A percentile compares a stretch with the other conserved stretches of the same genome.
phyloP scores from a whole-genome alignment of 2,797 vertebrate genomes.

The Tokudaia muenninki region DNA sequence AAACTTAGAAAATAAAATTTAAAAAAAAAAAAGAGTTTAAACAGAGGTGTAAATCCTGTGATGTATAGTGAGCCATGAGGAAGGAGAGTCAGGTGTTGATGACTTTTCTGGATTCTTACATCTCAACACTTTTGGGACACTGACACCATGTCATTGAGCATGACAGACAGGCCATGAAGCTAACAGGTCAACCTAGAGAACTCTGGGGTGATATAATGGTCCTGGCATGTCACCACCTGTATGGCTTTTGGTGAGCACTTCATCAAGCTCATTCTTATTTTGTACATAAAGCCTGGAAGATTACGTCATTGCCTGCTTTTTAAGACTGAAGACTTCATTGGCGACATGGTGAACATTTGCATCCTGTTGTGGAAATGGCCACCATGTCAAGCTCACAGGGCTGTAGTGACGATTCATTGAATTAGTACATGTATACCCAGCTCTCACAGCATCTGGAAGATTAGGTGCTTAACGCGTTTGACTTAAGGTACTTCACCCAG shows the following conservation, averaged over 20 bases:
- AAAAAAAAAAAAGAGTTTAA: not conserved
- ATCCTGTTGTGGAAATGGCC: not conserved
- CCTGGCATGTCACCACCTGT: not conserved
- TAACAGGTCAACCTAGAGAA: not conserved
- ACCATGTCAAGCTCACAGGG: not conserved
- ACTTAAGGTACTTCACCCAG: not conserved
- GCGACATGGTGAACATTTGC: not conserved
- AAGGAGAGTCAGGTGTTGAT: fast-evolving
- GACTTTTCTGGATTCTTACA: fast-evolving
- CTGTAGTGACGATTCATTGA: not conserved
- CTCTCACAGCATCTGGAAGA: not conserved
- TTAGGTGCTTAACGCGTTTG: not conserved
- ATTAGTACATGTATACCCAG: not conserved
- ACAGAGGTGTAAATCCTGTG: not conserved
- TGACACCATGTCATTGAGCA: fast-evolving
- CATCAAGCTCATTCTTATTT: not conserved
- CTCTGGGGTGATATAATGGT: not conserved
- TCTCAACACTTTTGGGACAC: fast-evolving
- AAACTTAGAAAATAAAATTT: too few relatives aligned
- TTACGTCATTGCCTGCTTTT: not conserved
- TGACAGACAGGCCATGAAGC: fast-evolving
- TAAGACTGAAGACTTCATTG: not conserved
- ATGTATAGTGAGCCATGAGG: not conserved
- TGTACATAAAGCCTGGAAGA: not conserved
- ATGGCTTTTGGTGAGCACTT: not conserved